phyloP scores from a whole-genome alignment of 2,113 vertebrate species.

The Heloderma charlesbogerti region DNA sequence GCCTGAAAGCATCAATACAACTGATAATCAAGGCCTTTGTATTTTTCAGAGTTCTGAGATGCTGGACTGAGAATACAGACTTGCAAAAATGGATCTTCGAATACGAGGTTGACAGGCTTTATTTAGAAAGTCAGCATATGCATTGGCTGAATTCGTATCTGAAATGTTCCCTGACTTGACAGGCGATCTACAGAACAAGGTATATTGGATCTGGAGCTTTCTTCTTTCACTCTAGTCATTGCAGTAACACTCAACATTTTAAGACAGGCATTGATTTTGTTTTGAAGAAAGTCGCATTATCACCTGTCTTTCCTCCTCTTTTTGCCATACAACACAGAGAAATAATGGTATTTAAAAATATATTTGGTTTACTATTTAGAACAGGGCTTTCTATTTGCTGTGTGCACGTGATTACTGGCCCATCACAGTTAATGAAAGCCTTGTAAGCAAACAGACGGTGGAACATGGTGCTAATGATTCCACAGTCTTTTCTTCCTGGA shows the following conservation, averaged over 20 bases:
- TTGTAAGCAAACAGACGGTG: constrained; percentile 26
- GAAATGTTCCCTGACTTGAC: constrained; percentile 59
- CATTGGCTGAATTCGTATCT: constrained; percentile 54
- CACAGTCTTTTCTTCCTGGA: constrained; percentile 56
- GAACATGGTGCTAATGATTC: constrained; percentile 24
- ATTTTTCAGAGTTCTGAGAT: constrained; percentile 25
- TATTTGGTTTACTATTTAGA: constrained; percentile 40
- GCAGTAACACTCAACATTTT: constrained; percentile 48
- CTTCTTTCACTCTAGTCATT: constrained; percentile 50
- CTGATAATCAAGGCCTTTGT: constrained; percentile 29
- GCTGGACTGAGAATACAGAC: constrained; percentile 37
- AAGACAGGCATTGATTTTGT: constrained; percentile 51
- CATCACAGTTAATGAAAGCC: constrained; percentile 8
- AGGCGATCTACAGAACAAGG: constrained; percentile 49
- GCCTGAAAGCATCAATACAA: background rate
- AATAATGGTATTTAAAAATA: background rate
- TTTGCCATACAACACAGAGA: constrained; percentile 38
- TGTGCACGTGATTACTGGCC: background rate
- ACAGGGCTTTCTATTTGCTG: constrained; percentile 17
- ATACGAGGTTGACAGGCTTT: constrained; percentile 68
- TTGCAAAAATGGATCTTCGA: constrained; percentile 55
- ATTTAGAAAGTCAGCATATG: constrained; percentile 71
- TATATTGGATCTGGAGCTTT: constrained; percentile 41
- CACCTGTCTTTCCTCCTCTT: background rate
- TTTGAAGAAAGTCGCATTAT: constrained; percentile 45